phyloP scores from a whole-genome alignment of 2,888 invertebrate species.

The Entomobrya proxima region DNA sequence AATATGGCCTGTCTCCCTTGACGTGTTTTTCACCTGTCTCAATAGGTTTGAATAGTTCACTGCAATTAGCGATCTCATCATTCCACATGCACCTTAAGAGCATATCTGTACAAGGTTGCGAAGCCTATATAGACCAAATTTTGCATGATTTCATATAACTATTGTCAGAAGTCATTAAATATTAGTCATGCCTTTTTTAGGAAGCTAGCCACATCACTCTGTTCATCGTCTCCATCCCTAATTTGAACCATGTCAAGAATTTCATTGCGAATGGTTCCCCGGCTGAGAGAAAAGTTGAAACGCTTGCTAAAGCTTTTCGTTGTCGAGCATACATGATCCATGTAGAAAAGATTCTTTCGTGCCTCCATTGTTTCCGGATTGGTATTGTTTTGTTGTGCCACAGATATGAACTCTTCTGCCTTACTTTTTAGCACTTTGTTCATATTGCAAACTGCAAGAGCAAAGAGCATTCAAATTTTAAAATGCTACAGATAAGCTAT shows the following conservation, averaged over 20 bases:
- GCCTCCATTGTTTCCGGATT: constrained; percentile 49
- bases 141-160: neutral
- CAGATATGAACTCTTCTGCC: constrained; percentile 40
- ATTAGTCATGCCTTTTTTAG: constrained; percentile 4
- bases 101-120: constrained; percentile 87
- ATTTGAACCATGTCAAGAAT: constrained; percentile 52
- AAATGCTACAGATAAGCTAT: neutral
- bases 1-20: too few relatives aligned
- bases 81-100: constrained; percentile 85
- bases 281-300: constrained; percentile 65
- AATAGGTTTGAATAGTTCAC: constrained; percentile 85
- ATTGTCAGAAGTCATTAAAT: neutral
- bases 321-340: constrained; percentile 69
- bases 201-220: constrained; percentile 64
- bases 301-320: constrained; percentile 68
- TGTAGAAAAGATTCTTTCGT: constrained; percentile 61
- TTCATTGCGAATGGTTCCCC: constrained; percentile 50
- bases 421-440: constrained; percentile 64
- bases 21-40: too few relatives aligned
- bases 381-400: constrained; percentile 45
- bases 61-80: constrained; percentile 81
- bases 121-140: constrained; percentile 80
- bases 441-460: constrained; percentile 69
- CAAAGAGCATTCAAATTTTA: neutral
- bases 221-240: constrained; percentile 61